These are phyloP conservation scores for Cossypha dichroa DNA, from an alignment of 2,797 vertebrate species.

Conservation along the genomic window DNA sequence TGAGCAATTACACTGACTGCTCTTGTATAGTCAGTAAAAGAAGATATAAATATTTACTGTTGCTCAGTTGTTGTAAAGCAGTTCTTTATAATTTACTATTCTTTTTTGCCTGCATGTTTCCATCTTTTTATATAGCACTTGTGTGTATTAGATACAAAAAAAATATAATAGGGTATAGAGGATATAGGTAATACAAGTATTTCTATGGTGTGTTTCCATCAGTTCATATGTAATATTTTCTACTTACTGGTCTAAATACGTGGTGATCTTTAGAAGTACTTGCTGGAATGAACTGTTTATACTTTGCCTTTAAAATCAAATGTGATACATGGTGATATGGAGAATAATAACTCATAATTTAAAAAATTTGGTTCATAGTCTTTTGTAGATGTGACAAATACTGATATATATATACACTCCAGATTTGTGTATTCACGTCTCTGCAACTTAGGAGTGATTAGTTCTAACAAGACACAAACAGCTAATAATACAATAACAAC, in stretches of 20 bases:
- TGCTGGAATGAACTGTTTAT: background rate
- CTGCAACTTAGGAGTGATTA: background rate
- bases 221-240: background rate
- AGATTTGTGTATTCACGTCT: background rate
- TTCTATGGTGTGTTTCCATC: background rate
- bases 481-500: background rate
- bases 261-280: background rate
- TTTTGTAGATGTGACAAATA: background rate
- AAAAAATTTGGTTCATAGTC: background rate
- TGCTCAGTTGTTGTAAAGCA: background rate
- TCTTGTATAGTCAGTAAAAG: background rate
- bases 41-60: background rate
- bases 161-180: background rate
- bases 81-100: background rate
- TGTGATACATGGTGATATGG: background rate
- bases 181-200: background rate
- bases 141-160: background rate
- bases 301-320: background rate
- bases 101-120: background rate
- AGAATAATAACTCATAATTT: background rate
- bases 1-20: background rate
- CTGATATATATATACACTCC: background rate
- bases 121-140: background rate
- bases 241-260: background rate
- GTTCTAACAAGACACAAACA: background rate